phyloP scores from a whole-genome alignment of 2,888 invertebrate genomes.

The Luperina testacea region DNA sequence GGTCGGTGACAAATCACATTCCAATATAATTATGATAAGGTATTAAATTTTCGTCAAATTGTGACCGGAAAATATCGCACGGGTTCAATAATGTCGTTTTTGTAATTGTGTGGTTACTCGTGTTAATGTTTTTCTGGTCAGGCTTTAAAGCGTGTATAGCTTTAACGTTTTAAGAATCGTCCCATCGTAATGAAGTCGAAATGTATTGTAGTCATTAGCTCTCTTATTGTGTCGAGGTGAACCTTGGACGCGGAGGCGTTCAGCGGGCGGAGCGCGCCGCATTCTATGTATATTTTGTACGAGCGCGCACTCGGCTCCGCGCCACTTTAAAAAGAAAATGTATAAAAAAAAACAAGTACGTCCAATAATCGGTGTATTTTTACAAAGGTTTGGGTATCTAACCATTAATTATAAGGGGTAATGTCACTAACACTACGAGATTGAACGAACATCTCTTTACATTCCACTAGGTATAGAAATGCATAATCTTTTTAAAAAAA shows the following conservation, averaged over 20 bases:
- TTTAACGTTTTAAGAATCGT: slow-evolving; percentile 84
- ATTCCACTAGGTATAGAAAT: slow-evolving; percentile 86
- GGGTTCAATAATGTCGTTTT: slow-evolving; percentile 50
- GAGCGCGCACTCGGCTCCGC: slow-evolving; percentile 36
- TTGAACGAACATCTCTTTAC: slow-evolving; percentile 74
- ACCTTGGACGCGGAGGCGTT: slow-evolving; percentile 56
- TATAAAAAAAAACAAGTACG: slow-evolving; percentile 67
- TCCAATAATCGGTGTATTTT: slow-evolving; percentile 79
- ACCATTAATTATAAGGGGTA: slow-evolving; percentile 86
- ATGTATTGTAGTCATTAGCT: slow-evolving; percentile 83
- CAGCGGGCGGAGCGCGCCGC: slow-evolving; percentile 21
- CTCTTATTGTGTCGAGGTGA: slow-evolving; percentile 71
- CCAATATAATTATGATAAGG: slow-evolving; percentile 66
- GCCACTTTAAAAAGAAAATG: slow-evolving; percentile 53
- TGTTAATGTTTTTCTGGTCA: slow-evolving; percentile 63
- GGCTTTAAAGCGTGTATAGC: slow-evolving; percentile 75
- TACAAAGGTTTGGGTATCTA: slow-evolving; percentile 87
- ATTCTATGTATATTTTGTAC: slow-evolving; percentile 57
- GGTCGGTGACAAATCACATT: slow-evolving; percentile 61
- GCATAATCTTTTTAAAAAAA: slow-evolving; percentile 76
- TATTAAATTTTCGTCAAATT: slow-evolving; percentile 64
- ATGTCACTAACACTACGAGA: slow-evolving; percentile 82
- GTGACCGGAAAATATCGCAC: slow-evolving; percentile 65
- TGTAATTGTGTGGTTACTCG: slow-evolving; percentile 59
- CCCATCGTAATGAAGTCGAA: slow-evolving; percentile 85